Evolutionary conservation across 2,888 invertebrate species (phyloP).

Genomic region (Choristoneura rosaceana): DNA sequence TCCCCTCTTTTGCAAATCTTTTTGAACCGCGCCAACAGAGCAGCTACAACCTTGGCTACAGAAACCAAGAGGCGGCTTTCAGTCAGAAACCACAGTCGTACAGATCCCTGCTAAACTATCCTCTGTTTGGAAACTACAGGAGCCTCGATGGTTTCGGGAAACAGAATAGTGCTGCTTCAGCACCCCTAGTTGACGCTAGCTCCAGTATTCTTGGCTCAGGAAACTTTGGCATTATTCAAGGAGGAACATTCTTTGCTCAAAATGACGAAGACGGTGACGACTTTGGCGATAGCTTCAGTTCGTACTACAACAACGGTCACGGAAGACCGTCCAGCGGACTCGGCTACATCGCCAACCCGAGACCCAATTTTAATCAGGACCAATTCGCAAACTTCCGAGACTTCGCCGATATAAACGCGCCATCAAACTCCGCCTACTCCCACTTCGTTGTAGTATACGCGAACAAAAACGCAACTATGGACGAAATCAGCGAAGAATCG

Average conservation of each 20-base stretch:
- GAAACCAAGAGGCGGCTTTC: constrained; percentile 86
- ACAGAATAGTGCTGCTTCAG: constrained; percentile 67
- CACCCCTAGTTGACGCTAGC: constrained; percentile 80
- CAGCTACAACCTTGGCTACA: constrained; percentile 85
- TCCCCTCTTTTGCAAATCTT: constrained; percentile 90
- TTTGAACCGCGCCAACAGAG: constrained; percentile 85
- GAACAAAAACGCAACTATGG: constrained; percentile 90
- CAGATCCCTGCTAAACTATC: constrained; percentile 77
- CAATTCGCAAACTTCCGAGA: constrained; percentile 96
- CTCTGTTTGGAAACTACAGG: constrained; percentile 72
- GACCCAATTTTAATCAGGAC: constrained; percentile 91
- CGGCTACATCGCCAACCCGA: constrained; percentile 88
- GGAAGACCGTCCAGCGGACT: constrained; percentile 88
- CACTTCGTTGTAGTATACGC: constrained; percentile 94
- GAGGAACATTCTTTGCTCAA: constrained; percentile 93
- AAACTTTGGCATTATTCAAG: constrained; percentile 94
- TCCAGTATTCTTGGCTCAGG: constrained; percentile 91
- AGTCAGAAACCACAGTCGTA: constrained; percentile 86
- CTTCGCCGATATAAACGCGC: constrained; percentile 95
- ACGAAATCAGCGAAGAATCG: constrained; percentile 79
- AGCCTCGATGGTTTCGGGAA: constrained; percentile 73
- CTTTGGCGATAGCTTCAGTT: constrained; percentile 86
- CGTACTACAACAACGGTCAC: constrained; percentile 89
- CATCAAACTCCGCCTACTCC: constrained; percentile 91
- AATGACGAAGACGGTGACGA: constrained; percentile 88